phyloP scores from a whole-genome alignment of 1,140 invertebrate genomes.

The Zophobas morio region DNA sequence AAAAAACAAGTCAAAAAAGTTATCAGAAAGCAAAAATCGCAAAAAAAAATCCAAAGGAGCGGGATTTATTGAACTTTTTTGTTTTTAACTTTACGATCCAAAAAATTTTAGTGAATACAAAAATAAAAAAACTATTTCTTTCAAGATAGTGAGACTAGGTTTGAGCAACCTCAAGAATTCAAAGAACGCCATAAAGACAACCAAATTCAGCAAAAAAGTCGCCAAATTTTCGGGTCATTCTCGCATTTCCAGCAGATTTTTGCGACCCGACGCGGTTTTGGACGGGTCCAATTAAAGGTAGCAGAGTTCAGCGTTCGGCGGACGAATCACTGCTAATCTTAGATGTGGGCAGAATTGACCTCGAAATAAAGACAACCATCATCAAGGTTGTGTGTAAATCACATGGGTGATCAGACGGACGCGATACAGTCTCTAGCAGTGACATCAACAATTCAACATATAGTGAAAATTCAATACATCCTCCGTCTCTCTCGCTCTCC shows the following conservation, averaged over 20 bases:
- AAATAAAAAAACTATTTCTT: no score
- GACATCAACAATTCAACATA: conserved; percentile 38
- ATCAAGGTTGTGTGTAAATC: conserved; percentile 42
- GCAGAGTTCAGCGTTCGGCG: conserved; percentile 27
- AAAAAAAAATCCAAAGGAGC: no score
- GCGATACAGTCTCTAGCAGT: conserved; percentile 33
- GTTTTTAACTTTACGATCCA: no score
- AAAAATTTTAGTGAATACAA: no score
- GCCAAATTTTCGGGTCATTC: no score
- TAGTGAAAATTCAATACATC: conserved; percentile 27
- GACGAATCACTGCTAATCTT: conserved; percentile 36
- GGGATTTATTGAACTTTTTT: no score
- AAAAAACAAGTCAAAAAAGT: no score
- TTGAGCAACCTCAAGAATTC: no score
- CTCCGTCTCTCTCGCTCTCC: neutral
- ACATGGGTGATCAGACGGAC: conserved; percentile 33
- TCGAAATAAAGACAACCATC: conserved; percentile 37
- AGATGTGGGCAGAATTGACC: conserved; percentile 41
- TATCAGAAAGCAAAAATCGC: no score
- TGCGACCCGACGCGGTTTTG: neutral
- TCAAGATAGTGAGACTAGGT: no score
- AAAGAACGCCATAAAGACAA: no score
- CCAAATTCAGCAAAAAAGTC: no score
- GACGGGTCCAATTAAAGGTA: conserved; percentile 14
- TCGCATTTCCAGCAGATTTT: neutral